phyloP scores from a whole-genome alignment of 2,797 vertebrate species.

The Microtus agrestis region DNA sequence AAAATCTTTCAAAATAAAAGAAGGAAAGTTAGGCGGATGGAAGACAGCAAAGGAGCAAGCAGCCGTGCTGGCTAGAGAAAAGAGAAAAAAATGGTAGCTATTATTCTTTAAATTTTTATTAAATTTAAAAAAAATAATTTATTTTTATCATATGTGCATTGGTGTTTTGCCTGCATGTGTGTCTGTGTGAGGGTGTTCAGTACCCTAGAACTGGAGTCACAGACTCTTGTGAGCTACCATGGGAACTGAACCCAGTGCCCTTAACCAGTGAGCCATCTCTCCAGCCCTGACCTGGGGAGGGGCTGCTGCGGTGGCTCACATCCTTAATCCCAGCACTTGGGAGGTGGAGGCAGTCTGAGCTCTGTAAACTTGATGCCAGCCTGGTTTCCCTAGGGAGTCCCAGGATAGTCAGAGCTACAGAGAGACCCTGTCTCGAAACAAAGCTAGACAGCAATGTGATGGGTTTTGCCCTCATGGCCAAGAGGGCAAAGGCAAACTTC shows the following conservation, averaged over 20 bases:
- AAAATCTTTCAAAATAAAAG: not conserved
- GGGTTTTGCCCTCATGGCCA: not conserved
- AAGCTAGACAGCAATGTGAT: not conserved
- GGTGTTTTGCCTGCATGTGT: not conserved
- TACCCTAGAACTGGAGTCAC: not conserved
- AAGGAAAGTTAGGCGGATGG: not conserved
- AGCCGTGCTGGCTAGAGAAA: no score
- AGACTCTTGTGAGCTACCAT: no score
- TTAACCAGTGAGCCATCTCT: not conserved
- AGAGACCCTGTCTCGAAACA: not conserved
- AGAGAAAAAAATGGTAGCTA: not conserved
- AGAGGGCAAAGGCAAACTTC: not conserved
- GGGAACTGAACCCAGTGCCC: not conserved
- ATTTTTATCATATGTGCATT: not conserved
- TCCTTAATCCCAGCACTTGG: not conserved
- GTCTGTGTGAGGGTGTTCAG: not conserved
- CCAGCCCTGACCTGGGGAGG: not conserved
- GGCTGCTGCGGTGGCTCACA: not conserved
- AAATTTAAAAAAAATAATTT: not conserved
- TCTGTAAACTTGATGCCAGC: not conserved
- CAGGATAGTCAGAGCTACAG: not conserved
- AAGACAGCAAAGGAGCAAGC: not conserved
- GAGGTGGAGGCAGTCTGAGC: not conserved
- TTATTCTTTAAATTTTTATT: not conserved
- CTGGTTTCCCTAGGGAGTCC: not conserved